Percentiles rank a stretch among this genome's conserved stretches.
These are phyloP conservation scores for Sphinx pinastri DNA, from an alignment of 2,888 invertebrate species.

Conservation along the genomic window DNA sequence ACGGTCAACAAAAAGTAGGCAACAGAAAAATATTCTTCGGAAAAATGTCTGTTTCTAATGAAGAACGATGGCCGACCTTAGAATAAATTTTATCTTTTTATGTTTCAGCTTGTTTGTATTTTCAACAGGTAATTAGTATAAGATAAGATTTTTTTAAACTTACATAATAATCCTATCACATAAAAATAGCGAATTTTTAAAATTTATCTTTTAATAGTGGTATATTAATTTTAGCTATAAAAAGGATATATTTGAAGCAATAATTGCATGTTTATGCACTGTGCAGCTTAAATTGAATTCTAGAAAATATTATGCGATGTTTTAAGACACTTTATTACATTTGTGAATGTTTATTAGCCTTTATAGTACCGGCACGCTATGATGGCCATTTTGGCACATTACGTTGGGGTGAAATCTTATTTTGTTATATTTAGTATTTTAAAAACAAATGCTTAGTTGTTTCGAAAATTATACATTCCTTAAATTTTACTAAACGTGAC, in stretches of 20 bases:
- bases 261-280: too few relatives aligned
- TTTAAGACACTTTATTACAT: neutral
- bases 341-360: neutral
- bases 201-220: neutral
- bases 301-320: too few relatives aligned
- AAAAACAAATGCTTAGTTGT: too few relatives aligned
- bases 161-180: neutral
- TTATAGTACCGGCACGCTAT: too few relatives aligned
- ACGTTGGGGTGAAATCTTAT: too few relatives aligned
- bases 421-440: too few relatives aligned
- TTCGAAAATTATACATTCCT: too few relatives aligned
- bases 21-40: slow-evolving; percentile 31
- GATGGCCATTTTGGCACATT: too few relatives aligned
- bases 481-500: too few relatives aligned
- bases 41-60: slow-evolving; percentile 38
- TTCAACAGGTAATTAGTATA: neutral
- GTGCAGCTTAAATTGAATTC: too few relatives aligned
- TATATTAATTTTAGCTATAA: too few relatives aligned
- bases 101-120: slow-evolving; percentile 12
- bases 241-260: too few relatives aligned
- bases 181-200: neutral
- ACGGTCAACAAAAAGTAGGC: slow-evolving; percentile 24
- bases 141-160: neutral
- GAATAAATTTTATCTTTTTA: slow-evolving; percentile 34
- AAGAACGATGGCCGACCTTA: slow-evolving; percentile 41